Evolutionary conservation across 2,888 invertebrate genomes (phyloP).

Genomic region (Julus scanicus): DNA sequence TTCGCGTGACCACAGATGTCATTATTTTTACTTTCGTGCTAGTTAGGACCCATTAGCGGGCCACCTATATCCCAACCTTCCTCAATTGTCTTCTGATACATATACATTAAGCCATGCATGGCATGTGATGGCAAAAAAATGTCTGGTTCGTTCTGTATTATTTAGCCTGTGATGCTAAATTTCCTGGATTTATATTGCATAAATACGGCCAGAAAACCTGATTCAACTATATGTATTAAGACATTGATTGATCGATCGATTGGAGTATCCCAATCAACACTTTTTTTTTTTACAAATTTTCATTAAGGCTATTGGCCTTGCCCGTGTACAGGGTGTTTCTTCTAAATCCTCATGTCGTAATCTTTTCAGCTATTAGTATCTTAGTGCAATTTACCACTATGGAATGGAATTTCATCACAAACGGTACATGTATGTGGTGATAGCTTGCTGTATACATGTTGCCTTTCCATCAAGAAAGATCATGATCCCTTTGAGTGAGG

Average conservation of each 20-base stretch:
- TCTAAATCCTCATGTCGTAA: no score
- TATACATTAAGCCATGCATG: conserved; percentile 25
- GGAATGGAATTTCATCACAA: not conserved
- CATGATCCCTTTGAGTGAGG: not conserved
- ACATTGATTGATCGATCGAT: not conserved
- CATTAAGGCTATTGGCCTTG: not conserved
- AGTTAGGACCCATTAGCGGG: conserved; percentile 36
- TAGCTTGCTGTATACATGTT: no score
- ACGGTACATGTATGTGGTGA: not conserved
- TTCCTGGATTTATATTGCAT: not conserved
- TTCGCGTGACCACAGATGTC: conserved; percentile 49
- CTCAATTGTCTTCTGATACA: conserved; percentile 19
- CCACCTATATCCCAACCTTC: conserved; percentile 15
- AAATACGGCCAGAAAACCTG: not conserved
- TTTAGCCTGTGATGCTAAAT: not conserved
- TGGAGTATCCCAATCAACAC: not conserved
- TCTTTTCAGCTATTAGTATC: no score
- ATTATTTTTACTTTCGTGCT: conserved; percentile 46
- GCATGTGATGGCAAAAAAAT: not conserved
- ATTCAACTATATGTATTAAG: not conserved
- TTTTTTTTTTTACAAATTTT: not conserved
- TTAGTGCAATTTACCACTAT: no score
- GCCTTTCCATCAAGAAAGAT: not conserved
- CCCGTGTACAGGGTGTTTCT: not conserved
- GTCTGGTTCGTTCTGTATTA: not conserved